phyloP scores from a whole-genome alignment of 1,140 invertebrate genomes.

The Chrysomallon squamiferum region DNA sequence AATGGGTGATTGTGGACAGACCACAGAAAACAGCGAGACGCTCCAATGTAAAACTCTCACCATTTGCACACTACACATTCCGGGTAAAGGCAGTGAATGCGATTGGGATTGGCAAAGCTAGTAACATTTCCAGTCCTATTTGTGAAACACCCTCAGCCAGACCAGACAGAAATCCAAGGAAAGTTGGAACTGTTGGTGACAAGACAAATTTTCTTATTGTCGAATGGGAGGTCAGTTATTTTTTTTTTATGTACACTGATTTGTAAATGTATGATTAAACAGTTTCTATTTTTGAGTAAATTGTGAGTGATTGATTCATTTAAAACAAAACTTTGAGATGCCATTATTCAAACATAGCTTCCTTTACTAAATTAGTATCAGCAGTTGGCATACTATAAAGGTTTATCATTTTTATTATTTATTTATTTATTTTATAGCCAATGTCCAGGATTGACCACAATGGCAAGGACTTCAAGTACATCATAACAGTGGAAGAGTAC shows the following conservation, averaged over 20 bases:
- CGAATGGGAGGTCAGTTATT: conserved; percentile 38
- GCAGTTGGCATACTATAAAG: too few relatives aligned
- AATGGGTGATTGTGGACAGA: conserved; percentile 71
- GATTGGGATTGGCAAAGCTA: conserved; percentile 30
- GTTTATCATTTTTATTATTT: too few relatives aligned
- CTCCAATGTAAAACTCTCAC: conserved; percentile 7
- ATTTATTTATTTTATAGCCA: too few relatives aligned
- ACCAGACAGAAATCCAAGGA: conserved; percentile 27
- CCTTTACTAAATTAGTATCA: too few relatives aligned
- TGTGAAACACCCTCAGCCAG: conserved; percentile 19
- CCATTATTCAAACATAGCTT: too few relatives aligned
- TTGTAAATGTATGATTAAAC: background rate
- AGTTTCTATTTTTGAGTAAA: background rate
- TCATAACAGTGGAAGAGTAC: conserved; percentile 22
- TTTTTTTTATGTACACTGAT: too few relatives aligned
- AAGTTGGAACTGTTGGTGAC: conserved; percentile 27
- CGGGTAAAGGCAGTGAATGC: conserved; percentile 39
- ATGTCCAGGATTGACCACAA: conserved; percentile 37
- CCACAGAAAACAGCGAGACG: conserved; percentile 3
- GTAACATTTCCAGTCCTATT: conserved; percentile 7
- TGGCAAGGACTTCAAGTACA: conserved; percentile 31
- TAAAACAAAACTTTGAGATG: background rate
- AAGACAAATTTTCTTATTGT: conserved; percentile 29
- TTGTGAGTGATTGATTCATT: background rate
- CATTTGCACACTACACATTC: conserved; percentile 32